Evolutionary conservation across 2,888 invertebrate species (phyloP).

Genomic region (Eupeodes luniger): DNA sequence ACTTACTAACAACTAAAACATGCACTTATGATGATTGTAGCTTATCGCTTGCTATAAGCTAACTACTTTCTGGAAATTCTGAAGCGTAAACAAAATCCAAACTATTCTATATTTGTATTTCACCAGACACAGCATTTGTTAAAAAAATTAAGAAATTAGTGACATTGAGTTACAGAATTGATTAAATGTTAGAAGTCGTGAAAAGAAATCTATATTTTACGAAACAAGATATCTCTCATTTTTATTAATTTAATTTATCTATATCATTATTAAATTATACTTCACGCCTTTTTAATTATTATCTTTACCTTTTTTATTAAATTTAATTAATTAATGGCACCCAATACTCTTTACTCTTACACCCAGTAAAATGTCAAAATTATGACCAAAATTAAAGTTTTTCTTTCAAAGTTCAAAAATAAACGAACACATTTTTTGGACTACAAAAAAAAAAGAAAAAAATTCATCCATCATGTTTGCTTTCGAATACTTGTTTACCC

Average conservation of each 20-base stretch:
- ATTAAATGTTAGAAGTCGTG: background rate
- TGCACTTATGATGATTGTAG: too few species aligned
- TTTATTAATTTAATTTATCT: background rate
- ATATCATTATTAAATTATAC: background rate
- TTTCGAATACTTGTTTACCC: background rate
- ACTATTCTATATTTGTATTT: too few species aligned
- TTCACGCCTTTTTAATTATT: background rate
- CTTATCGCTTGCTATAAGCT: too few species aligned
- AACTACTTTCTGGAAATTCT: too few species aligned
- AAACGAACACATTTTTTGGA: background rate
- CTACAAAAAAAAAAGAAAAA: background rate
- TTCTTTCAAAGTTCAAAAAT: conserved; percentile 23
- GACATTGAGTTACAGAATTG: too few species aligned
- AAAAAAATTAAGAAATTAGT: too few species aligned
- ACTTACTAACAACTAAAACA: too few species aligned
- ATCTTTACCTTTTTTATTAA: background rate
- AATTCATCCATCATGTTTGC: background rate
- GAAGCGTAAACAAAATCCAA: too few species aligned
- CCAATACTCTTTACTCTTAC: background rate
- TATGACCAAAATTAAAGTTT: conserved; percentile 1
- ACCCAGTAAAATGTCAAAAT: conserved; percentile 29
- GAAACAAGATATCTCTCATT: background rate
- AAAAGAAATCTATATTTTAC: background rate
- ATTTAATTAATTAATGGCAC: conserved; percentile 29
- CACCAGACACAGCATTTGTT: too few species aligned